Conservation (phyloP, 1,140 invertebrate species). For the Micrasema longulum region DNA sequence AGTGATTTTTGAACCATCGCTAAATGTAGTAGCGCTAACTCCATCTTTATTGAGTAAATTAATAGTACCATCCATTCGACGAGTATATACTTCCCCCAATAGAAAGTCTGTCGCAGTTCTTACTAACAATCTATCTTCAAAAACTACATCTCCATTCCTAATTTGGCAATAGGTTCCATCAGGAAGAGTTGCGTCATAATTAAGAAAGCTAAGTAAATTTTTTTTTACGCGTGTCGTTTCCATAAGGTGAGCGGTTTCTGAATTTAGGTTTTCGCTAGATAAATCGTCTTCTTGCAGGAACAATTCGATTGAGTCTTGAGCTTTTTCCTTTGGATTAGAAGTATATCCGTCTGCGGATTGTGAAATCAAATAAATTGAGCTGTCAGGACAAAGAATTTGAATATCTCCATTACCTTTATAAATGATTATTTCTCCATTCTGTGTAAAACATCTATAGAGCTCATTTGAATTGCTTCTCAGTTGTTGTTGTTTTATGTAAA, state of each 20-base stretch:
- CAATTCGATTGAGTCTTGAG: slow-evolving; percentile 45
- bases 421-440: slow-evolving; percentile 62
- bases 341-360: slow-evolving; percentile 58
- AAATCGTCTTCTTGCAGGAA: slow-evolving; percentile 62
- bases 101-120: slow-evolving; percentile 63
- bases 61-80: slow-evolving; percentile 68
- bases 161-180: slow-evolving; percentile 19
- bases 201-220: neutral
- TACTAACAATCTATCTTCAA: slow-evolving; percentile 23
- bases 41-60: slow-evolving; percentile 67
- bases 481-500: slow-evolving; percentile 64
- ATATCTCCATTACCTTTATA: slow-evolving; percentile 59
- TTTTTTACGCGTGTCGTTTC: neutral
- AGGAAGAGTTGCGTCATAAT: slow-evolving; percentile 16
- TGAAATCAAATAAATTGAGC: slow-evolving; percentile 58
- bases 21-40: slow-evolving; percentile 62
- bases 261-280: slow-evolving; percentile 60
- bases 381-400: slow-evolving; percentile 59
- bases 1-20: slow-evolving; percentile 68
- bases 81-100: slow-evolving; percentile 67
- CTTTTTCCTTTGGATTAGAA: slow-evolving; percentile 56
- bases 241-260: neutral
- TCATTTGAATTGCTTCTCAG: slow-evolving; percentile 55
- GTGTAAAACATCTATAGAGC: slow-evolving; percentile 60
- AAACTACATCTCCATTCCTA: slow-evolving; percentile 1